Percentiles rank a stretch among this genome's conserved stretches.
Conservation (phyloP, 2,797 vertebrate species). For the Melopsittacus undulatus region DNA sequence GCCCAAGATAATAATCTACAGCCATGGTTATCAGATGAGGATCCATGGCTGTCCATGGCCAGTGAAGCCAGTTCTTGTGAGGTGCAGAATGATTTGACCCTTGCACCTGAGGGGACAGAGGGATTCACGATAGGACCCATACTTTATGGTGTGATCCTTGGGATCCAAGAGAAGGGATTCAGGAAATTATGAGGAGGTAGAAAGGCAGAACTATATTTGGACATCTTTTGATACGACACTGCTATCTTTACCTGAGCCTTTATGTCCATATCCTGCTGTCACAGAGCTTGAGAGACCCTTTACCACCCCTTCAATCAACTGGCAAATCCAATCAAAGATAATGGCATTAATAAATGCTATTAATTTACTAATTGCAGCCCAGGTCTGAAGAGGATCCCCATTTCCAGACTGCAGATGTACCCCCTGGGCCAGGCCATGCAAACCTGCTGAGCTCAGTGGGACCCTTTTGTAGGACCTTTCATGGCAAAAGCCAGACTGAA, state of each 20-base stretch:
- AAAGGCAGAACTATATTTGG: background rate
- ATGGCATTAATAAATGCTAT: background rate
- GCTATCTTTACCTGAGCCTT: background rate
- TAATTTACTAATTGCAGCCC: background rate
- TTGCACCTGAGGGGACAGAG: background rate
- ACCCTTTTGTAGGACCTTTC: background rate
- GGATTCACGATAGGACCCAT: fast-evolving
- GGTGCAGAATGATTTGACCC: background rate
- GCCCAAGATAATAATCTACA: background rate
- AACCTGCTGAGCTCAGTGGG: fast-evolving
- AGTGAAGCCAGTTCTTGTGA: background rate
- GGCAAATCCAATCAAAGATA: background rate
- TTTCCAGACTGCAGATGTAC: background rate
- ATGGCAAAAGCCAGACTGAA: background rate
- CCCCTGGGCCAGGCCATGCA: background rate
- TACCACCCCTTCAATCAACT: background rate
- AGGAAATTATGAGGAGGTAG: background rate
- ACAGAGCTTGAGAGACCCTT: background rate
- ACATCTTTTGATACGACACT: background rate
- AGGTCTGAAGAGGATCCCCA: background rate
- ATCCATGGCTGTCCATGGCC: background rate
- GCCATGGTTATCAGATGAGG: background rate
- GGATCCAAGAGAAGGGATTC: background rate
- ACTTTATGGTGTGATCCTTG: background rate
- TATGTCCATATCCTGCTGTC: background rate